Evolutionary conservation across 2,888 invertebrate genomes (phyloP), one percentile per base, ranked within the genome.

Genomic region (Schrankia costaestrigalis): DNA sequence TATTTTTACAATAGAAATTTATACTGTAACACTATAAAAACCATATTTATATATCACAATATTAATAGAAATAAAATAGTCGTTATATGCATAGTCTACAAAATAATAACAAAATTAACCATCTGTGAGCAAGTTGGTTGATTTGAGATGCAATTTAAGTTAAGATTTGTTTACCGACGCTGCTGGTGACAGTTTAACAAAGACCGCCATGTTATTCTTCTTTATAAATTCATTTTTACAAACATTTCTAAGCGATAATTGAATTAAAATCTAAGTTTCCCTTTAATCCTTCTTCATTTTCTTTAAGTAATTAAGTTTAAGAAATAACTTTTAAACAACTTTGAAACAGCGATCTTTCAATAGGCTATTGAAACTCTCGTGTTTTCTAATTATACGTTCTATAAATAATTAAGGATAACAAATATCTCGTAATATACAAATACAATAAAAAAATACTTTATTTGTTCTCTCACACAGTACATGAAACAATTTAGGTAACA

Each of bases 141-240:
- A 41, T 46, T 50, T 42, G 29, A 46, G 39, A 35, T 50, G 33
- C 51, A 52, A 52, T 52, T 55, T 46, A 55, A 55, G 51, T 52
- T 55, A 10, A 35, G 37, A 55, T 40, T 55, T 49, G 55, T 55
- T 55, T 40, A 50, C 39, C 33, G 25, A 38, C 22, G 11, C 42
- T 52, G 56, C 40, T 55, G 31, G 37, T 50, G 52, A 55, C 52
- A 52, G 56, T 50, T 52, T 32, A 42, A 55, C 42, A 40, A 50
- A 41, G 35, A 22, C 14, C 31, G 19, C 34, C 27, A 28, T 50
- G 49, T 31, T 38, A 31, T 30, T 47, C 36, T 30, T 39, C 39
- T 48, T 31, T 46, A 31, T 36, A 37, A 42, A 46, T 42, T 13
- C n/a, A 21, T 52, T 57, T 47, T 41, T 35, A 21, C 33, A 42